A percentile compares a stretch with the other conserved stretches of the same genome.
Evolutionary conservation across 2,888 invertebrate species (phyloP).

Genomic region (Lasioglossum morio): DNA sequence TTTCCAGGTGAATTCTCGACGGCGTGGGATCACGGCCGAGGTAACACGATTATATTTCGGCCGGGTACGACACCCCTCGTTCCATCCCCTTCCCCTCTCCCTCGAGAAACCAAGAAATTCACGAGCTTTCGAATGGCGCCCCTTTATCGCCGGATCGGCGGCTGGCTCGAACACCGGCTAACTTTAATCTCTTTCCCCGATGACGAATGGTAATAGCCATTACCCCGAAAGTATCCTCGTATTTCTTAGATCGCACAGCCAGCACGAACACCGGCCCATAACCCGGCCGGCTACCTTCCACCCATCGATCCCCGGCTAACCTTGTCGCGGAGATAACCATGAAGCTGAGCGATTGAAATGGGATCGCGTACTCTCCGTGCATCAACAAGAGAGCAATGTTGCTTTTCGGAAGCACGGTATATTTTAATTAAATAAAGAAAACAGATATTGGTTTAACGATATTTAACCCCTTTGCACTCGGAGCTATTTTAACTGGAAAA

Average conservation of each 20-base stretch:
- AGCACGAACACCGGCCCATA: neutral
- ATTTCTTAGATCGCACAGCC: constrained; percentile 33
- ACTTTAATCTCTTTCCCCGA: constrained; percentile 50
- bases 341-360: neutral
- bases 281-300: neutral
- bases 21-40: constrained; percentile 25
- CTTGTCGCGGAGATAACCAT: neutral
- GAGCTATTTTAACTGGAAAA: no score
- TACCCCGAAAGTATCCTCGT: constrained; percentile 44
- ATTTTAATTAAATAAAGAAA: no score
- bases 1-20: constrained; percentile 43
- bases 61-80: constrained; percentile 13
- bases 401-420: no score
- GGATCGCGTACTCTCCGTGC: neutral
- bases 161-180: constrained; percentile 31
- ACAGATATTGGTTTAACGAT: no score
- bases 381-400: no score
- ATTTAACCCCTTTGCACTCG: no score
- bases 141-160: constrained; percentile 27
- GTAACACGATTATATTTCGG: constrained; percentile 56
- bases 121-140: constrained; percentile 35
- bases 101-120: constrained; percentile 40
- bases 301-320: neutral
- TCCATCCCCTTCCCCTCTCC: neutral
- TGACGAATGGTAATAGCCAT: constrained; percentile 57